Conservation (phyloP, 2,888 invertebrate genomes). For the Spatulosminthurus flaviceps region DNA sequence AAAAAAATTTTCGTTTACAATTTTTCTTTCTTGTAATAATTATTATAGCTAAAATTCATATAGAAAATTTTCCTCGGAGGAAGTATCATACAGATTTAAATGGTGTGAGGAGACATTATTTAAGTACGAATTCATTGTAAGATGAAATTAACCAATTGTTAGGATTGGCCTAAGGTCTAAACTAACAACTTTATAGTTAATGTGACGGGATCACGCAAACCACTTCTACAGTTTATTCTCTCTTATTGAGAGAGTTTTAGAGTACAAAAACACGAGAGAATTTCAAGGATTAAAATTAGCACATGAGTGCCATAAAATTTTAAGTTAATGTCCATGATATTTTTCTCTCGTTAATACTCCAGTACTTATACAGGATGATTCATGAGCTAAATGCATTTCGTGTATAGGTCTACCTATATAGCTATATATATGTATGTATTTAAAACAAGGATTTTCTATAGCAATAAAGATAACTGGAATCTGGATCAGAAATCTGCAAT, state of each 20-base stretch:
- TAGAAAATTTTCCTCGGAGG: neutral
- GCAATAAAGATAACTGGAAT: slow-evolving; percentile 4
- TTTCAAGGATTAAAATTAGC: slow-evolving; percentile 22
- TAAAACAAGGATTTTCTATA: neutral
- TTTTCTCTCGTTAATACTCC: too few relatives aligned
- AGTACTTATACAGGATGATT: too few relatives aligned
- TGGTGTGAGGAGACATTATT: neutral
- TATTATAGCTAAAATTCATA: neutral
- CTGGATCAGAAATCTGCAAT: neutral
- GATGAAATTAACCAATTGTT: neutral
- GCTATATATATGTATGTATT: neutral
- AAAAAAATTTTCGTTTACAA: too few relatives aligned
- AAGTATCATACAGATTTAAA: neutral
- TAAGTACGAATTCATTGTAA: too few relatives aligned
- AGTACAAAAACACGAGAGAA: neutral
- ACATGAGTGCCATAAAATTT: neutral
- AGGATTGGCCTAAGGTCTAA: slow-evolving; percentile 14
- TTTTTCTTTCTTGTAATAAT: neutral
- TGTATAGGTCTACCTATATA: too few relatives aligned
- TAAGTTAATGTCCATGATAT: neutral
- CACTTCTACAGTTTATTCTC: too few relatives aligned
- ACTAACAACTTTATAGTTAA: neutral
- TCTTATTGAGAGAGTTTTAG: neutral
- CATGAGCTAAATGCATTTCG: too few relatives aligned
- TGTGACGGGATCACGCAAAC: slow-evolving; percentile 3